Percentiles rank a stretch among this genome's conserved stretches.
Evolutionary conservation across 64 coral and sea anemone species (phyloP).

Genomic region (Porites lutea): DNA sequence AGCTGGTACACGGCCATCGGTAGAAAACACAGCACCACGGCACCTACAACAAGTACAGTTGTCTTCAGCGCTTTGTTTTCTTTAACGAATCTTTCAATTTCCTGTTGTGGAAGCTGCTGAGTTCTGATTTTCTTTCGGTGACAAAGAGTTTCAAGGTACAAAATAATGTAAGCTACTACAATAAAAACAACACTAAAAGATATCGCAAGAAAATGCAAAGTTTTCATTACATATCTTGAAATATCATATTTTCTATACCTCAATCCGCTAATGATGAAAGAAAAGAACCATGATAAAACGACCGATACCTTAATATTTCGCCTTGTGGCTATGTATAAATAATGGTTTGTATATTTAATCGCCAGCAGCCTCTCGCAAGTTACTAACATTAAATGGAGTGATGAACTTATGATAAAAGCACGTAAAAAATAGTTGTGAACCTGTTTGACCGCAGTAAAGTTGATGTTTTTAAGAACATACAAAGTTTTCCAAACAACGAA

Average conservation of each 20-base stretch:
- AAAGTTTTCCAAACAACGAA: not conserved
- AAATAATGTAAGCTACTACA: not conserved
- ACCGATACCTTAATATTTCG: not conserved
- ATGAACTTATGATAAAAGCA: not conserved
- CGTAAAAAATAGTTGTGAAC: not conserved
- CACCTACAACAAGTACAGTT: not conserved
- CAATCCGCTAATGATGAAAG: not conserved
- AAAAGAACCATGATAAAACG: not conserved
- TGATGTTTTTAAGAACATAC: not conserved
- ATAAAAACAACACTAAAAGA: not conserved
- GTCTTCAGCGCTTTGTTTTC: not conserved
- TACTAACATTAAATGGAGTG: not conserved
- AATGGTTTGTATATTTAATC: not conserved
- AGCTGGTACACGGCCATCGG: not conserved
- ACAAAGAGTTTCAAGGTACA: not conserved
- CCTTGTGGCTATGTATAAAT: not conserved
- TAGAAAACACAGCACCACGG: not conserved
- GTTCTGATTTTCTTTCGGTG: not conserved
- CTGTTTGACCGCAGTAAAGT: not conserved
- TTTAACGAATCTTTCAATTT: not conserved
- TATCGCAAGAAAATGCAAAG: not conserved
- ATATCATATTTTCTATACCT: not conserved
- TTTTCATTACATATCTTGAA: too few species aligned
- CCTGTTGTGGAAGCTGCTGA: not conserved
- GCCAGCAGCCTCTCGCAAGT: not conserved